A percentile compares a stretch with the other conserved stretches of the same genome.
phyloP scores from a whole-genome alignment of 2,888 invertebrate genomes.

The Arrhopalites spinosus region DNA sequence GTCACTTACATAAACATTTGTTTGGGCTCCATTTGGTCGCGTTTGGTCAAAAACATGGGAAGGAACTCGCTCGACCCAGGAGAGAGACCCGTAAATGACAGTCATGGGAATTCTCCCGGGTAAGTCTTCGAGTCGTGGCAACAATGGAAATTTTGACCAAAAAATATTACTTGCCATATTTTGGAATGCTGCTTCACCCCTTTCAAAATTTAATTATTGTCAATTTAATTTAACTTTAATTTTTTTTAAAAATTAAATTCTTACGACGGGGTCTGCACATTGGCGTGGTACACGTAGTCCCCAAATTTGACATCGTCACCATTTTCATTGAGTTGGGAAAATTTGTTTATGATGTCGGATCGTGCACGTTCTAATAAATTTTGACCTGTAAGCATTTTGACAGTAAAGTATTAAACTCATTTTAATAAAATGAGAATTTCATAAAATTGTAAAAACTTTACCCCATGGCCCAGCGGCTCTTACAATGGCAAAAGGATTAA shows the following conservation, averaged over 20 bases:
- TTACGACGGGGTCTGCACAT: slow-evolving; percentile 86
- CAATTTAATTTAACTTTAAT: not conserved
- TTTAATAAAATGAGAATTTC: not conserved
- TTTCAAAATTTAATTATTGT: slow-evolving; percentile 58
- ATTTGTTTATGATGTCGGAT: slow-evolving; percentile 72
- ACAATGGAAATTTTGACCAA: slow-evolving; percentile 96
- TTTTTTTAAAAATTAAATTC: slow-evolving; percentile 50
- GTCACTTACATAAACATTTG: slow-evolving; percentile 70
- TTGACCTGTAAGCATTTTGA: slow-evolving; percentile 9
- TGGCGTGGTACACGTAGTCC: slow-evolving; percentile 94
- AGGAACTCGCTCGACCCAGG: slow-evolving; percentile 90
- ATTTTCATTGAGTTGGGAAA: slow-evolving; percentile 77
- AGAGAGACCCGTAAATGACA: slow-evolving; percentile 87
- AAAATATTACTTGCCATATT: slow-evolving; percentile 85
- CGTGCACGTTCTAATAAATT: slow-evolving; percentile 39
- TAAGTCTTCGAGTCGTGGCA: slow-evolving; percentile 76
- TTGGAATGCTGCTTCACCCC: slow-evolving; percentile 91
- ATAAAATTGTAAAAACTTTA: no score
- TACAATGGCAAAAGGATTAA: slow-evolving; percentile 92
- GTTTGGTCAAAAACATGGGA: slow-evolving; percentile 77
- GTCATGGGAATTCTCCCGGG: slow-evolving; percentile 78
- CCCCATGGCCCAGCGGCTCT: slow-evolving; percentile 80
- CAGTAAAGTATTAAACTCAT: not conserved
- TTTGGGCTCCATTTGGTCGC: slow-evolving; percentile 71
- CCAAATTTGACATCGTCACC: slow-evolving; percentile 70